Conservation (phyloP, 1,140 invertebrate species). For the Muscidifurax raptorellus region DNA sequence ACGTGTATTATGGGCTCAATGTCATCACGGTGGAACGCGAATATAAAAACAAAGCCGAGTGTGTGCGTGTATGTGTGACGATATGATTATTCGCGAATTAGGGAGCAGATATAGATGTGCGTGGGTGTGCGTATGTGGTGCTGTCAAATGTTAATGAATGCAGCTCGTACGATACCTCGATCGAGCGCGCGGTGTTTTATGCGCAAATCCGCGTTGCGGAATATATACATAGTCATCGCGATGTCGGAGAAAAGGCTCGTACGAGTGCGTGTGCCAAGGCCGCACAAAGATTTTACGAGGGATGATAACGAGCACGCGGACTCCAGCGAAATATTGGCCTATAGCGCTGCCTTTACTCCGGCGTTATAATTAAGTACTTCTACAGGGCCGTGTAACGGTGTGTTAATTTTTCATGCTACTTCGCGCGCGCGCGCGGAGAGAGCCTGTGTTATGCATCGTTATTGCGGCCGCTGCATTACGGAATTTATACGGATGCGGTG, state of each 20-base stretch:
- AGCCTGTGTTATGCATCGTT: background rate
- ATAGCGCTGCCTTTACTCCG: background rate
- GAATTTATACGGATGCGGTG: background rate
- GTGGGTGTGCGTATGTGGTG: background rate
- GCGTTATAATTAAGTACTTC: conserved; percentile 23
- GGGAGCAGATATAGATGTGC: conserved; percentile 57
- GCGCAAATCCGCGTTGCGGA: background rate
- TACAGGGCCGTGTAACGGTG: background rate
- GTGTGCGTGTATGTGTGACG: background rate
- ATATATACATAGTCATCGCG: no score
- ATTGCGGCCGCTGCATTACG: background rate
- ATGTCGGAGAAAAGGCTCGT: background rate
- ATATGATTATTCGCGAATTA: conserved; percentile 62
- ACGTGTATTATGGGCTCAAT: conserved; percentile 73
- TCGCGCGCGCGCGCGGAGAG: no score
- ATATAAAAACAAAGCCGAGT: conserved; percentile 54
- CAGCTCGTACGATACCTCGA: background rate
- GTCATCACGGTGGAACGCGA: conserved; percentile 69
- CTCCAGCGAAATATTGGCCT: background rate
- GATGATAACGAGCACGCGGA: background rate
- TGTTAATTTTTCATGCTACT: background rate
- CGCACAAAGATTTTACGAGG: conserved; percentile 25
- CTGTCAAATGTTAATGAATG: conserved; percentile 62
- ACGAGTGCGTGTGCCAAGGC: conserved; percentile 18
- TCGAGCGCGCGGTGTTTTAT: background rate